These are phyloP conservation scores for Pseudococcus jackbeardsleyi DNA, from an alignment of 2,888 invertebrate genomes.

Conservation along the genomic window DNA sequence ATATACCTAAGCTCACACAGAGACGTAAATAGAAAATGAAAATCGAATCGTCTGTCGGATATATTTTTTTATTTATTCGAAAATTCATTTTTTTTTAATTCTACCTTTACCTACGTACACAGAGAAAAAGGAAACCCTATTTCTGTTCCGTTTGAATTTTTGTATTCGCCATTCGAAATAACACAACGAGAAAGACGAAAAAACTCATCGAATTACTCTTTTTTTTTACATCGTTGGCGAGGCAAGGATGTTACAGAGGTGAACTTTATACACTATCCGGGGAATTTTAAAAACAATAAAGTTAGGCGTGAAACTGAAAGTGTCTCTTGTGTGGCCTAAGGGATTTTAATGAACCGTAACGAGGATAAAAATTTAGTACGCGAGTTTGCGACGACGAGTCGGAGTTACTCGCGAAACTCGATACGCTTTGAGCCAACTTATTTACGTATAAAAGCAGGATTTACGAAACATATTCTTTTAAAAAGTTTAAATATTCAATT, in stretches of 20 bases:
- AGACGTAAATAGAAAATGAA: background rate
- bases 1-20: background rate
- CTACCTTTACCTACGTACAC: background rate
- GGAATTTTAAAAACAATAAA: slow-evolving; percentile 35
- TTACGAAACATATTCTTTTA: slow-evolving; percentile 36
- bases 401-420: slow-evolving; percentile 18
- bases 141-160: background rate
- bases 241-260: background rate
- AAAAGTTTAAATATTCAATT: slow-evolving; percentile 56
- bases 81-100: background rate
- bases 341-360: slow-evolving; percentile 51
- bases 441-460: slow-evolving; percentile 26
- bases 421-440: slow-evolving; percentile 43
- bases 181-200: background rate
- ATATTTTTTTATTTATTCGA: slow-evolving; percentile 6
- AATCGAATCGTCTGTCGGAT: slow-evolving; percentile 15
- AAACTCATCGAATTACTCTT: background rate
- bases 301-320: background rate
- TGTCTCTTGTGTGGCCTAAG: slow-evolving; percentile 33
- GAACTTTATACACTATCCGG: background rate
- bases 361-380: background rate
- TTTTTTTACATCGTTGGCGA: background rate
- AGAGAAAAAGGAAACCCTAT: background rate
- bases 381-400: background rate
- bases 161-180: background rate